Conservation (phyloP, 1,140 invertebrate species). For the Oryctes rhinoceros region DNA sequence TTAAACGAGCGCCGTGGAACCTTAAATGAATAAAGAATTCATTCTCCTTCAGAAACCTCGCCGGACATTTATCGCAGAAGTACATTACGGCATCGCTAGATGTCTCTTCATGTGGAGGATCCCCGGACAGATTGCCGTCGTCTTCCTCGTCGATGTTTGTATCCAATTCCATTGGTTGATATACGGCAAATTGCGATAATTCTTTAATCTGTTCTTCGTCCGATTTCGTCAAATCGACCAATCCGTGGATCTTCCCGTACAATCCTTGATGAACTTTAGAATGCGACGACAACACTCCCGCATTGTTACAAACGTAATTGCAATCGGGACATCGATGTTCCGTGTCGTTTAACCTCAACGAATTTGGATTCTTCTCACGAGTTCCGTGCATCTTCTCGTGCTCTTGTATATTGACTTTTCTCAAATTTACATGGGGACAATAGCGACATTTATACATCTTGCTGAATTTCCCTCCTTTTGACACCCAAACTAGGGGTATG, state of each 20-base stretch:
- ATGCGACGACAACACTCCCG: constrained; percentile 78
- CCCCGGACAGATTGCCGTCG: constrained; percentile 48
- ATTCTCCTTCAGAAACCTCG: constrained; percentile 72
- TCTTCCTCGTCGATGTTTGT: constrained; percentile 48
- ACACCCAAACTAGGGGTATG: constrained; percentile 78
- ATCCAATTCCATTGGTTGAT: neutral
- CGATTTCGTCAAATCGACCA: constrained; percentile 69
- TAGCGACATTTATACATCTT: constrained; percentile 88
- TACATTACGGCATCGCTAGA: constrained; percentile 60
- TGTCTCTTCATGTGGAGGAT: constrained; percentile 27
- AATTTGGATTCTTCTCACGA: constrained; percentile 62
- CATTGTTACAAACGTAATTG: constrained; percentile 81
- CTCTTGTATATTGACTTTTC: constrained; percentile 82
- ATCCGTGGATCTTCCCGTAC: constrained; percentile 73
- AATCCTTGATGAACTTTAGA: constrained; percentile 79
- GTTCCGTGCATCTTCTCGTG: constrained; percentile 86
- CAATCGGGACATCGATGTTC: constrained; percentile 76
- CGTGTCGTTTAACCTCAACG: constrained; percentile 50
- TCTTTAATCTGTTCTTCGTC: constrained; percentile 72
- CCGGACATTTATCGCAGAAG: constrained; percentile 78
- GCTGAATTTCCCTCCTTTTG: constrained; percentile 73
- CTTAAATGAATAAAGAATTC: constrained; percentile 72
- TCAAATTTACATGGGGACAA: constrained; percentile 83
- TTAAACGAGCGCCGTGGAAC: constrained; percentile 71
- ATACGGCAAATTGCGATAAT: neutral